Evolutionary conservation across 2,113 vertebrate species (phyloP), one percentile per base, ranked within the genome.

Genomic region (Sarotherodon lohbergeri): DNA sequence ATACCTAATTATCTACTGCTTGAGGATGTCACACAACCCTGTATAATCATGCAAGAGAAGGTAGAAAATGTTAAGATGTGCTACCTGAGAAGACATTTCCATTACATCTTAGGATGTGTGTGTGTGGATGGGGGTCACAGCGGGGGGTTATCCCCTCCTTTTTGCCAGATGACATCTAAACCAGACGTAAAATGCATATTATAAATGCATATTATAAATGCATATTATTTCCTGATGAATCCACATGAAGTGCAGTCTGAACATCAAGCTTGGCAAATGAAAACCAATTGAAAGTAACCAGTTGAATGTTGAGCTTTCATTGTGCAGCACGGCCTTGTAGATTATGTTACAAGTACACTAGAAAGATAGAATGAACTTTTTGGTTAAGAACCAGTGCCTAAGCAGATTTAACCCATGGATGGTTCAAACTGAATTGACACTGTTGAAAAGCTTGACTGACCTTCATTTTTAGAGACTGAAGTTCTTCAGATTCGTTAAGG

Each of bases 1-100:
- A 4, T 5, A 9, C 4, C 48, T 90, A 85, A 93, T 94, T 90
- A 93, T 71, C 80, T 32, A 2, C 24, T 5, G 71, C 90, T 83
- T 0, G 24, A 82, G 66, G 86, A 46, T 76, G 87, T 81, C 87
- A 24, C 39, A 50, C 56, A 2, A 10, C 6, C 6, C 68, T 10
- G 41, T 71, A 3, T 81, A 84, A 88, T 88, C 36, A 73, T 1
- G 52, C 14, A 19, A 43, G 29, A 48, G 52, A 54, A 29, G 14
- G 29, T n/a, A 27, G 41, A 46, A 32, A 68, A 36, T 46, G 82
- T 39, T 52, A 1, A 59, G 27, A 86, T 54, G 32, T 56, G 39
- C 84, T 43, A 56, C n/a, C 73, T 55, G 48, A 36, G 61, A 17
- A 84, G 90, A 85, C 63, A 13, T 89, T 88, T 85, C 79, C 73